Conservation (phyloP, 1,140 invertebrate genomes). For the Bacillus rossius region DNA sequence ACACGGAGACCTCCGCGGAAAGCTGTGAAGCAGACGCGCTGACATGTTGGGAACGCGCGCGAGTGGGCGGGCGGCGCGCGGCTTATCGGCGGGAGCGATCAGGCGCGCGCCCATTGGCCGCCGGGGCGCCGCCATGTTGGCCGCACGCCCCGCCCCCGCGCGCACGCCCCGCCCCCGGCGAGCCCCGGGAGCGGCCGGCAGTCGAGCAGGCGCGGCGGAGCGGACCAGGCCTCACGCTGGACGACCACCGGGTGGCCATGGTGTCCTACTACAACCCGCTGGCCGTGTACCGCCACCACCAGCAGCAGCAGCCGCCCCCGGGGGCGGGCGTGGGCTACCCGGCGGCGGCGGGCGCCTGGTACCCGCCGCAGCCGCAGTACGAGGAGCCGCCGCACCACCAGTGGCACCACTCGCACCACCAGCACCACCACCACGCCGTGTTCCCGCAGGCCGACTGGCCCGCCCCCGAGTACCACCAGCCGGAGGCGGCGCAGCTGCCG, state of each 20-base stretch:
- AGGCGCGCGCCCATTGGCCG: too few species aligned
- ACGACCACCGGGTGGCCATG: conserved; percentile 33
- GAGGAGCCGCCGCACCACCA: conserved; percentile 37
- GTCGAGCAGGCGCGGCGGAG: background rate
- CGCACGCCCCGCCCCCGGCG: too few species aligned
- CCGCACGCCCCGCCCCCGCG: background rate
- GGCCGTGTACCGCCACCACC: conserved; percentile 48
- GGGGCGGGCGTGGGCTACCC: background rate
- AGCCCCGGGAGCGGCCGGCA: background rate
- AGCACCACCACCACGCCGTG: conserved; percentile 19
- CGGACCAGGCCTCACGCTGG: background rate
- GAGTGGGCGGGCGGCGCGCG: background rate
- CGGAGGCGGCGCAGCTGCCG: conserved; percentile 24
- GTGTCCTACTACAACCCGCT: conserved; percentile 53
- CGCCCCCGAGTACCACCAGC: background rate
- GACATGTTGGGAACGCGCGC: background rate
- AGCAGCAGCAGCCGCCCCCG: conserved; percentile 13
- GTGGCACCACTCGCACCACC: conserved; percentile 27
- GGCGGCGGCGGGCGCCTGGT: conserved; percentile 24
- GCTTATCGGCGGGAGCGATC: background rate
- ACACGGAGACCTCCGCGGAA: too few species aligned
- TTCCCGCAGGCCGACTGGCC: background rate
- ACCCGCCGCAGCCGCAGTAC: conserved; percentile 30
- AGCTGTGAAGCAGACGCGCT: too few species aligned
- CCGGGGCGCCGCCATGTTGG: background rate